phyloP scores from a whole-genome alignment of 2,797 vertebrate species.

The Trachurus trachurus region DNA sequence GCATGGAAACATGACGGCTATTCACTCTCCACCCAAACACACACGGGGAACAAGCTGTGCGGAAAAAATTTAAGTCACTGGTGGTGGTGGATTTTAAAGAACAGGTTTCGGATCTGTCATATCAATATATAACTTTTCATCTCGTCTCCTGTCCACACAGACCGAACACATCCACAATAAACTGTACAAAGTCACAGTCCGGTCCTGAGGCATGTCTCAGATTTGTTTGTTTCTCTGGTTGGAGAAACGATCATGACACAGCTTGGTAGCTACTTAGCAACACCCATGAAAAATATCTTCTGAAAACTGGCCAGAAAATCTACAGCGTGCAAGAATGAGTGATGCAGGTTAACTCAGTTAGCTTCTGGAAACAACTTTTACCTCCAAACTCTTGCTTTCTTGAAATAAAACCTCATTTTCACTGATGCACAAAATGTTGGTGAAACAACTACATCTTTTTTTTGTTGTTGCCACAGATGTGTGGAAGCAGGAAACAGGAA shows the following conservation, averaged over 20 bases:
- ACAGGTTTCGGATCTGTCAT: not conserved
- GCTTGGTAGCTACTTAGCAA: no score
- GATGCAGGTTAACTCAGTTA: not conserved
- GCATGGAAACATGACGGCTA: conserved; percentile 35
- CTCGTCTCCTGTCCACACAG: not conserved
- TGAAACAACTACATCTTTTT: not conserved
- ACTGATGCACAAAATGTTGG: not conserved
- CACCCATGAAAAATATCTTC: not conserved
- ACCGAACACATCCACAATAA: not conserved
- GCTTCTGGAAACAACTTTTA: not conserved
- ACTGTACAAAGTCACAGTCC: not conserved
- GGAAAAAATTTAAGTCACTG: conserved; percentile 10
- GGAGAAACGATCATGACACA: not conserved
- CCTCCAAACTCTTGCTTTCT: not conserved
- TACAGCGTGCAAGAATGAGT: not conserved
- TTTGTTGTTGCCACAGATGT: not conserved
- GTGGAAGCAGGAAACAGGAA: not conserved
- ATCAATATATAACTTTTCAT: not conserved
- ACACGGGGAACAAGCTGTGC: conserved; percentile 1
- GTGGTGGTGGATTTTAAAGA: conserved; percentile 4
- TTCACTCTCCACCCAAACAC: conserved; percentile 10
- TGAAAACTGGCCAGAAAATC: not conserved
- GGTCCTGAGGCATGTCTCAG: not conserved
- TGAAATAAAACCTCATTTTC: not conserved
- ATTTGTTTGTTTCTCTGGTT: not conserved